Evolutionary conservation across 2,797 vertebrate species (phyloP).

Genomic region (Galago senegalensis): DNA sequence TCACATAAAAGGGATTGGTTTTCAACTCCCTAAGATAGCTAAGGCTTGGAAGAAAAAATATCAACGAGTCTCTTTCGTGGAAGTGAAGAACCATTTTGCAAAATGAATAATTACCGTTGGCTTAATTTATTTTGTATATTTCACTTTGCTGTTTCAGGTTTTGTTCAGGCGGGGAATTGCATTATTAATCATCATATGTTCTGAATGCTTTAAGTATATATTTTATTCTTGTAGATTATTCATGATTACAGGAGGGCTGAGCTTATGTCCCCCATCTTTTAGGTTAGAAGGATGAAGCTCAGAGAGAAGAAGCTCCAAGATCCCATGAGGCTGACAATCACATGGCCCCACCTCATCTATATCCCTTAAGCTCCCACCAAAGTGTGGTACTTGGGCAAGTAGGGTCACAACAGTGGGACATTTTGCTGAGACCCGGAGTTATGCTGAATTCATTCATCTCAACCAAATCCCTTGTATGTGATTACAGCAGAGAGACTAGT

Average conservation of each 20-base stretch:
- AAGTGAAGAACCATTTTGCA: slow-evolving; percentile 65
- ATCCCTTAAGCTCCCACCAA: background rate
- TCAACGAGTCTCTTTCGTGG: slow-evolving; percentile 9
- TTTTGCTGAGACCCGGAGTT: background rate
- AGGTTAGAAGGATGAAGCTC: background rate
- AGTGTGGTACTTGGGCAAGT: background rate
- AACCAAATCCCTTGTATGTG: no score
- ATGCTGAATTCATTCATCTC: background rate
- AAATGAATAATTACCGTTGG: slow-evolving; percentile 70
- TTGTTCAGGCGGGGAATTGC: background rate
- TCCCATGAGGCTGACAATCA: no score
- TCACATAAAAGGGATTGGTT: slow-evolving; percentile 58
- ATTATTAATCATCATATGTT: slow-evolving; percentile 57
- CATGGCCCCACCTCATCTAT: background rate
- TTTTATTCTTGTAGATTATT: slow-evolving; percentile 44
- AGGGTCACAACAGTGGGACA: background rate
- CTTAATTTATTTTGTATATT: slow-evolving; percentile 75
- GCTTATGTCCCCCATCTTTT: background rate
- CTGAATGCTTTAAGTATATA: background rate
- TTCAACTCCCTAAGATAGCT: slow-evolving; percentile 49
- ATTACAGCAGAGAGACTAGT: no score
- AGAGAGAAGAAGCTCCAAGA: background rate
- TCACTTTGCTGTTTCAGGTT: slow-evolving; percentile 66
- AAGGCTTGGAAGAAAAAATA: background rate
- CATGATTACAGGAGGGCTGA: background rate